Conservation (phyloP, 2,888 invertebrate species). For the Leptinotarsa tumamoca region DNA sequence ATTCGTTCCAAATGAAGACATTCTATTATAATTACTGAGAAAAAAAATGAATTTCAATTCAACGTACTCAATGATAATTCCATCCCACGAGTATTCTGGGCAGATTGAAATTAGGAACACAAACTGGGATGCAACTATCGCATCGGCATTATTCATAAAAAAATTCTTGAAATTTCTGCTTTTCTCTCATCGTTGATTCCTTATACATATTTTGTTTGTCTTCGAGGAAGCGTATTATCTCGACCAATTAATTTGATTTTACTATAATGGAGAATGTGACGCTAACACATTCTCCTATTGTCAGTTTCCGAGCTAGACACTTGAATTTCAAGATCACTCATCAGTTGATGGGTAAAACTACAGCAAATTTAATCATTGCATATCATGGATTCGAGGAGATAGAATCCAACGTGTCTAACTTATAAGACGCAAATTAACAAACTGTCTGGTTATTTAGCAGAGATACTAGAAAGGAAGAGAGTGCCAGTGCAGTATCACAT, state of each 20-base stretch:
- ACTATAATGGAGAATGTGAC: not conserved
- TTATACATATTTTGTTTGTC: no score
- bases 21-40: no score
- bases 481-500: constrained; percentile 30
- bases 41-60: no score
- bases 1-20: no score
- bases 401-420: constrained; percentile 47
- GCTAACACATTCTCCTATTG: constrained; percentile 22
- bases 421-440: constrained; percentile 49
- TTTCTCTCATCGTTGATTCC: no score
- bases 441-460: constrained; percentile 46
- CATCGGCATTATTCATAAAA: no score
- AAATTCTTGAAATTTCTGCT: no score
- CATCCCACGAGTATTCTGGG: no score
- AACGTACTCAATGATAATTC: no score
- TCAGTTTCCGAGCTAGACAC: constrained; percentile 15
- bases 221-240: not conserved
- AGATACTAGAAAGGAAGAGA: constrained; percentile 28
- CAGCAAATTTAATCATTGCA: constrained; percentile 47
- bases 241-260: not conserved
- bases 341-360: constrained; percentile 41
- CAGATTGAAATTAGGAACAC: no score
- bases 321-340: constrained; percentile 27
- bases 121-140: no score
- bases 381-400: constrained; percentile 43